Conservation (phyloP, 1,140 invertebrate genomes). For the Drosophila trapezifrons region DNA sequence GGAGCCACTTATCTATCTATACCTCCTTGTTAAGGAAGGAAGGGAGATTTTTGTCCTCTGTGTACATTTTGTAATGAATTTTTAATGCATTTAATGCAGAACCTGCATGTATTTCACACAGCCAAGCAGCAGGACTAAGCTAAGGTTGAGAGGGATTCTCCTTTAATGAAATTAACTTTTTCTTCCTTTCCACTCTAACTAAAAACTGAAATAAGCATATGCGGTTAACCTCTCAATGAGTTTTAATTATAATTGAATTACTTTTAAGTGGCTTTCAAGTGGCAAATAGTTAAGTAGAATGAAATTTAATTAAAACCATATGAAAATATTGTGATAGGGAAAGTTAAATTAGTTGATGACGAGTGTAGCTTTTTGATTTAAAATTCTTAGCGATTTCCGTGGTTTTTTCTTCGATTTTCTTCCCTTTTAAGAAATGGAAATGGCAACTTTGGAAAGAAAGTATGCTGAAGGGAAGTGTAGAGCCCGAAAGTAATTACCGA, state of each 20-base stretch:
- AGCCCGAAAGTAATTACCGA: constrained; percentile 63
- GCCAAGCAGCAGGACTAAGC: constrained; percentile 12
- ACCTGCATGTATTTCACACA: constrained; percentile 31
- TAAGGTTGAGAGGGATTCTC: constrained; percentile 5
- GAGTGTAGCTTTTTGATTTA: background rate
- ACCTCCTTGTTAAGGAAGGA: background rate
- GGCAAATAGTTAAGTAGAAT: constrained; percentile 38
- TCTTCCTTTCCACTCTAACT: constrained; percentile 13
- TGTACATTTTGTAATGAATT: constrained; percentile 70
- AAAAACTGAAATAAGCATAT: constrained; percentile 60
- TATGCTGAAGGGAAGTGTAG: constrained; percentile 51
- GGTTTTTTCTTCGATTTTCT: background rate
- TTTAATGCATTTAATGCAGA: constrained; percentile 69
- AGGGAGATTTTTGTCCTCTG: constrained; percentile 14
- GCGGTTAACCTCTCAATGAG: constrained; percentile 49
- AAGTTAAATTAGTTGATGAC: background rate
- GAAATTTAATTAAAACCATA: constrained; percentile 50
- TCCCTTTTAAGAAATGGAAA: background rate
- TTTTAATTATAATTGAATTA: constrained; percentile 77
- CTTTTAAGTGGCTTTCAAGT: constrained; percentile 65
- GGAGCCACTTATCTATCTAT: constrained; percentile 26
- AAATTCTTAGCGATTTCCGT: too few relatives aligned
- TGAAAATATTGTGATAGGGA: constrained; percentile 36
- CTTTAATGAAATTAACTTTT: constrained; percentile 67
- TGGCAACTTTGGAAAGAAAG: background rate